phyloP scores from a whole-genome alignment of 2,113 vertebrate species.

The Podarcis muralis region DNA sequence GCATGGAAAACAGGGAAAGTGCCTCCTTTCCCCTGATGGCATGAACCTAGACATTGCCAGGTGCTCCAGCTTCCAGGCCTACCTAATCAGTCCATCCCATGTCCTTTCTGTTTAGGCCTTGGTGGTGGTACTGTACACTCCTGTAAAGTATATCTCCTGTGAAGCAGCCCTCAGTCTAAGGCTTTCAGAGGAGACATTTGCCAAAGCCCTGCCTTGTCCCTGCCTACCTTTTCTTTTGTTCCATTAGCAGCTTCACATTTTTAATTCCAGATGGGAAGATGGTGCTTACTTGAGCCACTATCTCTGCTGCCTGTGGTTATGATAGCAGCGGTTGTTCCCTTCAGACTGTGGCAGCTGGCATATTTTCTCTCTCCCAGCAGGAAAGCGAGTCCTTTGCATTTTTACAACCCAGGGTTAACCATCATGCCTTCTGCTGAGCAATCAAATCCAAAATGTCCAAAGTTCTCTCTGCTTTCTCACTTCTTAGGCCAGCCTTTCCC shows the following conservation, averaged over 20 bases:
- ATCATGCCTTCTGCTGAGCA: conserved; percentile 20
- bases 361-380: conserved; percentile 49
- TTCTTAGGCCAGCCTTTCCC: background rate
- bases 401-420: background rate
- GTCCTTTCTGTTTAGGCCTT: no score
- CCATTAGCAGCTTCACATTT: background rate
- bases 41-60: background rate
- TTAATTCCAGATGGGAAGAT: conserved; percentile 47
- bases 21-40: background rate
- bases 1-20: background rate
- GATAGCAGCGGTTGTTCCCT: conserved; percentile 30
- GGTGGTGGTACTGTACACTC: background rate
- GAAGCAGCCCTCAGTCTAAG: background rate
- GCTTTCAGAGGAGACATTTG: background rate
- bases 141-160: background rate
- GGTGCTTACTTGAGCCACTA: conserved; percentile 41
- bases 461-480: background rate
- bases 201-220: conserved; percentile 15
- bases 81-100: background rate
- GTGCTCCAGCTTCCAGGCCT: background rate
- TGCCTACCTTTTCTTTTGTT: conserved; percentile 1
- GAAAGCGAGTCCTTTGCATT: conserved; percentile 41
- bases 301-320: conserved; percentile 41
- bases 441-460: background rate
- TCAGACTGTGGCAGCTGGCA: conserved; percentile 55